Evolutionary conservation across 2,888 invertebrate genomes (phyloP).

Genomic region (Antheraea assamensis): DNA sequence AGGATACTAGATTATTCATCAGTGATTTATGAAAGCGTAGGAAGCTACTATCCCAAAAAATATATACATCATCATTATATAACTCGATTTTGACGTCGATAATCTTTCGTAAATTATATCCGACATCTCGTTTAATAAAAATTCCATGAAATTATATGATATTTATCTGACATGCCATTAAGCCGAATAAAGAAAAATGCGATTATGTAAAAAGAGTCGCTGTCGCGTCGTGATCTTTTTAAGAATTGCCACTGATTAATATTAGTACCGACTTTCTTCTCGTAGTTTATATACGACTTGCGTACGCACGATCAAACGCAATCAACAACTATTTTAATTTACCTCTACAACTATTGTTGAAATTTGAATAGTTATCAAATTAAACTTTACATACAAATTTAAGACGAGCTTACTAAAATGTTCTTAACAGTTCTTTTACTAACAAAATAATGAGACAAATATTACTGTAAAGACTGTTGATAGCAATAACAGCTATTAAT

Average conservation of each 20-base stretch:
- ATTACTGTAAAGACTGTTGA: too few relatives aligned
- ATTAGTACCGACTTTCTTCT: slow-evolving; percentile 18
- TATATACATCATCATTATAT: slow-evolving; percentile 37
- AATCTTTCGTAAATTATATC: slow-evolving; percentile 43
- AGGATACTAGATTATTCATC: neutral
- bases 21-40: slow-evolving; percentile 19
- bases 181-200: slow-evolving; percentile 27
- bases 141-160: slow-evolving; percentile 44
- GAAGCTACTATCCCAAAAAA: slow-evolving; percentile 20
- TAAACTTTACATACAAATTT: neutral
- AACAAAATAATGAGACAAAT: neutral
- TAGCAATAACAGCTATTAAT: too few relatives aligned
- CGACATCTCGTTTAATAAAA: slow-evolving; percentile 44
- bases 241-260: slow-evolving; percentile 19
- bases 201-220: slow-evolving; percentile 31
- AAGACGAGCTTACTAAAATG: neutral
- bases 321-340: neutral
- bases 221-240: slow-evolving; percentile 23
- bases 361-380: neutral
- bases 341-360: neutral
- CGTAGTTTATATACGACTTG: neutral
- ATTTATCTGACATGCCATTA: slow-evolving; percentile 36
- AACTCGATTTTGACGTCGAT: slow-evolving; percentile 41
- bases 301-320: neutral
- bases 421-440: neutral